Percentiles rank a stretch among this genome's conserved stretches.
phyloP scores from a whole-genome alignment of 1,140 invertebrate species.

The Oncopeltus fasciatus region DNA sequence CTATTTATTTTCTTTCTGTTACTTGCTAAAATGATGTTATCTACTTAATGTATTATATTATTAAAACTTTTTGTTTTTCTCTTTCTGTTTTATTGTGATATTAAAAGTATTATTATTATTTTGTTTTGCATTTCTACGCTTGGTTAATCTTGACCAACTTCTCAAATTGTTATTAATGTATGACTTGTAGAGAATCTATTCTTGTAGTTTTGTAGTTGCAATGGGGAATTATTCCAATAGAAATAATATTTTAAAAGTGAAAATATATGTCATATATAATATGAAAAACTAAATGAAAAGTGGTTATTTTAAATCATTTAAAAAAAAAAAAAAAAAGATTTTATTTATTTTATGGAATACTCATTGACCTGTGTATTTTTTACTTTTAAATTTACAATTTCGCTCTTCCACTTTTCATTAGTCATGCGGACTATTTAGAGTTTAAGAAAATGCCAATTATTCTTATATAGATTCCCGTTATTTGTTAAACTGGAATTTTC shows the following conservation, averaged over 20 bases:
- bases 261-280: background rate
- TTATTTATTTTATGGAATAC: background rate
- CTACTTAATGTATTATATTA: constrained; percentile 6
- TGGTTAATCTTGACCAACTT: constrained; percentile 5
- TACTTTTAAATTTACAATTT: background rate
- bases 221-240: background rate
- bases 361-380: background rate
- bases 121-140: background rate
- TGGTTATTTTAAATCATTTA: background rate
- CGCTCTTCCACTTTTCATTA: constrained; percentile 8
- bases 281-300: background rate
- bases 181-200: constrained; percentile 6
- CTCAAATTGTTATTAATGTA: constrained; percentile 2
- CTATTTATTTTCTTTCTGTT: constrained; percentile 1
- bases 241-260: background rate
- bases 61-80: background rate
- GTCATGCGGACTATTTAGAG: background rate
- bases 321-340: too few species aligned
- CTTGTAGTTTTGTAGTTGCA: constrained; percentile 9
- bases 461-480: constrained; percentile 4
- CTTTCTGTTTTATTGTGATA: constrained; percentile 6
- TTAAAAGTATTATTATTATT: constrained; percentile 4
- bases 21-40: background rate
- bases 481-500: constrained; percentile 1
- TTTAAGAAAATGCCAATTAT: constrained; percentile 7